phyloP scores from a whole-genome alignment of 2,888 invertebrate genomes.

The Elysia crispata region DNA sequence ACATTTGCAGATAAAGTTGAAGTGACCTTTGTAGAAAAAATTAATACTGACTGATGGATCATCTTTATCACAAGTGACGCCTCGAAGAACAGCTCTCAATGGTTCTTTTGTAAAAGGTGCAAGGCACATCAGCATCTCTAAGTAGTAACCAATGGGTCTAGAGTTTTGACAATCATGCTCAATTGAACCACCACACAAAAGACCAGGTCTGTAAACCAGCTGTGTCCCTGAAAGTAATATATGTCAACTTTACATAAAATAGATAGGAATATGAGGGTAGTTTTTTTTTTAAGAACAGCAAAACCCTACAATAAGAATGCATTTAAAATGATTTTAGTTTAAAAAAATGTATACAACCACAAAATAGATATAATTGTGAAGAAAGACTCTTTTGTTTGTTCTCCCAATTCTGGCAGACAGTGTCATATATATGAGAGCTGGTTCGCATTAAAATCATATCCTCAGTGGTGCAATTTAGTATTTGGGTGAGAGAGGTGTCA shows the following conservation, averaged over 20 bases:
- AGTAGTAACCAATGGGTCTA: constrained; percentile 89
- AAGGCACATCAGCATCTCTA: constrained; percentile 91
- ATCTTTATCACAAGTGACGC: constrained; percentile 88
- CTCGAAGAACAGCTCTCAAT: constrained; percentile 87
- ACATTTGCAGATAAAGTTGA: too few relatives aligned
- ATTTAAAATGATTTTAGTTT: neutral
- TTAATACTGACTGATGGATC: constrained; percentile 76
- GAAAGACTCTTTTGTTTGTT: too few relatives aligned
- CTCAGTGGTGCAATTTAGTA: too few relatives aligned
- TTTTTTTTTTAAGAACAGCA: neutral
- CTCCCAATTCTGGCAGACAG: too few relatives aligned
- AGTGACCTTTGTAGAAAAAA: too few relatives aligned
- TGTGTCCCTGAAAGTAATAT: constrained; percentile 84
- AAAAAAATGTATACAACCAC: too few relatives aligned
- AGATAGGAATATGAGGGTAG: neutral
- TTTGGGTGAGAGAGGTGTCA: too few relatives aligned
- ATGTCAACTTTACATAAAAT: too few relatives aligned
- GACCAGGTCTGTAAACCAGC: constrained; percentile 92
- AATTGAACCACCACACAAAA: constrained; percentile 91
- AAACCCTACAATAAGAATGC: neutral
- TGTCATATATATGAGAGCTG: too few relatives aligned
- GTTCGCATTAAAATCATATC: too few relatives aligned
- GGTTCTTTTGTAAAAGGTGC: constrained; percentile 97
- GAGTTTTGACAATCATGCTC: constrained; percentile 91
- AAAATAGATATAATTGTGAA: too few relatives aligned